Evolutionary conservation across 2,113 vertebrate species (phyloP).

Genomic region (Phocoena phocoena): DNA sequence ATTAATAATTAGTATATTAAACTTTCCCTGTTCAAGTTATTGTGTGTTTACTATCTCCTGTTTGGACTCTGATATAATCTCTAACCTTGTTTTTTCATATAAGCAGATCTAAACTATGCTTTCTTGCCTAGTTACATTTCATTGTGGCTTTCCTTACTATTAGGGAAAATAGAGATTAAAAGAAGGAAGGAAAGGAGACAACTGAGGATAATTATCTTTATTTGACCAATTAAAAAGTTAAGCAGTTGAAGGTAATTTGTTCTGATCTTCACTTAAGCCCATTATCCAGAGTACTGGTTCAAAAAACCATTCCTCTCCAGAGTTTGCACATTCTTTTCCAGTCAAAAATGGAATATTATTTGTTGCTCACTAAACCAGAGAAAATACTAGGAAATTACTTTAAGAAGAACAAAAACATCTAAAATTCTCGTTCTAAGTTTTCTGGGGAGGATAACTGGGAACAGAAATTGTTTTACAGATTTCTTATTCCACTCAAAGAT

Average conservation of each 20-base stretch:
- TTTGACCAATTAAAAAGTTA: background rate
- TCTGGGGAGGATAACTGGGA: background rate
- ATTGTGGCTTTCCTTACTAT: background rate
- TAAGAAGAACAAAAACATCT: background rate
- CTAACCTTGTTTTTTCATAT: background rate
- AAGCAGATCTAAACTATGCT: background rate
- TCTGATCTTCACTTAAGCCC: background rate
- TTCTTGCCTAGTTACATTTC: background rate
- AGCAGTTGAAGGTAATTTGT: background rate
- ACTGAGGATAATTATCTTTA: background rate
- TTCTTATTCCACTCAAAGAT: background rate
- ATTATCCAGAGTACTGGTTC: background rate
- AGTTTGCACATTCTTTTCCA: background rate
- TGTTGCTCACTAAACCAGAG: background rate
- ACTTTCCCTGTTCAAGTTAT: background rate
- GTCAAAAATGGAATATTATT: background rate
- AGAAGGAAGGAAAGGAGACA: background rate
- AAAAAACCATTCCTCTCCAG: background rate
- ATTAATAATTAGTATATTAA: background rate
- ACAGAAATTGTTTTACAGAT: background rate
- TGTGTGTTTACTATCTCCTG: background rate
- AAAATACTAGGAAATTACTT: background rate
- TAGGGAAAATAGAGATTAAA: background rate
- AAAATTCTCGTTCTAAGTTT: background rate
- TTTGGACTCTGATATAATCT: background rate